Base-by-base conservation (phyloP, 2,113 vertebrate genomes). In the Cyanocitta stelleri region DNA sequence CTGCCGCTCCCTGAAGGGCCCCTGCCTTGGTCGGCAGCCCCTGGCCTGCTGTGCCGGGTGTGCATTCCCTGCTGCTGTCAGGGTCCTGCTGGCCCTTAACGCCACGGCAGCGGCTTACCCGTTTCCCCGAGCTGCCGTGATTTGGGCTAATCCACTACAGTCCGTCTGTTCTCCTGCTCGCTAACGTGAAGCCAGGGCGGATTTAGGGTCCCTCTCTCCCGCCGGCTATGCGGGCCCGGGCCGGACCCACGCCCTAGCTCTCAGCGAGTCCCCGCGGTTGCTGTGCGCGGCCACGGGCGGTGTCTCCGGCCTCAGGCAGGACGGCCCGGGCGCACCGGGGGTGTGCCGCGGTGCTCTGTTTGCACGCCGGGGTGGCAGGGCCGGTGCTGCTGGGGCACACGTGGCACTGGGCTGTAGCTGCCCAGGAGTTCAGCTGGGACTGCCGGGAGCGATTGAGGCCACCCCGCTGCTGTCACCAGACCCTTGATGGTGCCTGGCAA, bases 61-160 rank as follows among this genome's bases (percentile, higher is more conserved):
- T 1, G 3, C n/a, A 0, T 58, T 77, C 52, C 55, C 23, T 0
- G 29, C 37, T 14, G 59, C 18, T 20, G 44, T 19, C 1, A 0
- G 3, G 4, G 39, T 76, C 33, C 37, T 19, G 33, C 33, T 2
- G 24, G 46, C 24, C 2, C 58, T 80, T n/a, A 39, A 4, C 0
- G 1, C 71, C 16, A 1, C 3, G 4, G 43, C 1, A 1, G 24
- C 1, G 0, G 4, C 82, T 86, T 44, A 8, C 29, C 61, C 0
- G 0, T 32, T 86, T 73, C 35, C 46, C 58, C 32, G 8, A 7
- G n/a, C 37, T 41, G 58, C 24, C 8, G 26, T 16, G 39, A 20
- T 46, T 80, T 1, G 1, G 22, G 46, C 32, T 96, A 80, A 96
- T 58, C 72, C 4, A 0, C 68, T 58, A 15, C 72, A 46, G 67